Conservation (phyloP, 1,140 invertebrate species). For the Hesperophylax magnus region DNA sequence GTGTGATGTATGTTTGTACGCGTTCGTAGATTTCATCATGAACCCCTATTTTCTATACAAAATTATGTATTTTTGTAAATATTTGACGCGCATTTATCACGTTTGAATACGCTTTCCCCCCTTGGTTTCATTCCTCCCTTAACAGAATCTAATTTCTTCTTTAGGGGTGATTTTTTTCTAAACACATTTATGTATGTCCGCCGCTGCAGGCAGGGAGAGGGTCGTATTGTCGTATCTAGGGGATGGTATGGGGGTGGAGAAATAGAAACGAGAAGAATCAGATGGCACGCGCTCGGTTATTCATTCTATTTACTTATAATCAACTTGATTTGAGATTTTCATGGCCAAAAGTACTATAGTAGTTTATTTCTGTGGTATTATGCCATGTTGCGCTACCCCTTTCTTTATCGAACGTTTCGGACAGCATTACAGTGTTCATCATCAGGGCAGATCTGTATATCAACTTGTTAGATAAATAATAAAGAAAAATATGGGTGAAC, state of each 20-base stretch:
- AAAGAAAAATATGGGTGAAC: no score
- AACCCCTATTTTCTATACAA: no score
- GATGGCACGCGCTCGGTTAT: neutral
- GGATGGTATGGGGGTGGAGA: no score
- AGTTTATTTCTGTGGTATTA: no score
- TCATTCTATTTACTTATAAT: constrained; percentile 1
- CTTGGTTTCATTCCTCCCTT: neutral
- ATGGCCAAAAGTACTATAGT: no score
- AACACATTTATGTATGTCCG: neutral
- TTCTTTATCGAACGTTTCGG: no score
- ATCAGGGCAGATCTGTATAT: no score
- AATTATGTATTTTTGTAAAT: neutral
- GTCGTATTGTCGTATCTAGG: neutral
- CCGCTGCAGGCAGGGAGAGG: neutral
- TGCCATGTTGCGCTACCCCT: no score
- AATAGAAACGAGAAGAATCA: constrained; percentile 21
- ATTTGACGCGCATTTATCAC: neutral
- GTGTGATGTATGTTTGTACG: no score
- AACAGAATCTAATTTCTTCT: constrained; percentile 29
- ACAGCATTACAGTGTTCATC: no score
- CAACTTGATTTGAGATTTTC: no score
- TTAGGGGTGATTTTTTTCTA: constrained; percentile 26
- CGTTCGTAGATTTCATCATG: no score
- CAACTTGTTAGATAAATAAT: constrained; percentile 1
- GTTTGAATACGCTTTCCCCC: constrained; percentile 7